A percentile compares a stretch with the other conserved stretches of the same genome.
Conservation (phyloP, 2,797 vertebrate species). For the Liasis olivaceus region DNA sequence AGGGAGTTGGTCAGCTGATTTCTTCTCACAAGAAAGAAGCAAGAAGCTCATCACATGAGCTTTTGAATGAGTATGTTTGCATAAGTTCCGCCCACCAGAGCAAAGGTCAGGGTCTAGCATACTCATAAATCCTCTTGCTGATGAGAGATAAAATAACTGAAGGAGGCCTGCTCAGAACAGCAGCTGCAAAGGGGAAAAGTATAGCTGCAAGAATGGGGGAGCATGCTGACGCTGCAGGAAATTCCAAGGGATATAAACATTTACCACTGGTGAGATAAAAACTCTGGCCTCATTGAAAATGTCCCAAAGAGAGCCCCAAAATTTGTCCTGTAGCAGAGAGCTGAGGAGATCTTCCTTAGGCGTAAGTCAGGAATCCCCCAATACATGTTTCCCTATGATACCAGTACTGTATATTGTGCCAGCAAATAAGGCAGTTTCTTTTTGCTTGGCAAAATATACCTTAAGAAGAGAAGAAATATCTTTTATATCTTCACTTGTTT, state of each 20-base stretch:
- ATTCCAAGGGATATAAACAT: slow-evolving; percentile 16
- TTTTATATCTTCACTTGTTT: background rate
- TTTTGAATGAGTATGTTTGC: background rate
- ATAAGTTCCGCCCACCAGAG: background rate
- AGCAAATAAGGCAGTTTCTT: slow-evolving; percentile 13
- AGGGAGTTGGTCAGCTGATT: slow-evolving; percentile 42
- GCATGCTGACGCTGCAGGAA: slow-evolving; percentile 28
- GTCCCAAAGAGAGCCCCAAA: slow-evolving; percentile 12
- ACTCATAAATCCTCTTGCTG: slow-evolving; percentile 29
- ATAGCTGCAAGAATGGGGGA: slow-evolving; percentile 5
- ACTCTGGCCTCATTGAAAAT: slow-evolving; percentile 1
- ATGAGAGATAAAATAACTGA: slow-evolving; percentile 21
- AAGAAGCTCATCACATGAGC: slow-evolving; percentile 1
- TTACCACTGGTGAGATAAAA: slow-evolving; percentile 24
- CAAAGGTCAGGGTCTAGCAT: slow-evolving; percentile 18
- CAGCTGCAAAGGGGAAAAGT: slow-evolving; percentile 24
- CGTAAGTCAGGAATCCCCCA: slow-evolving; percentile 1
- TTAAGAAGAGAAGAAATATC: slow-evolving; percentile 14
- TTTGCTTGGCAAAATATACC: slow-evolving; percentile 1
- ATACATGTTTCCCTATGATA: background rate
- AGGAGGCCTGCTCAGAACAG: slow-evolving; percentile 2
- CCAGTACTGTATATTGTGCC: background rate
- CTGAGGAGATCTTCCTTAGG: background rate
- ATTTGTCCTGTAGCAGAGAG: background rate
- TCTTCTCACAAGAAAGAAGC: slow-evolving; percentile 8